These are phyloP conservation scores for Numenius arquata DNA, from an alignment of 2,113 vertebrate genomes.

Conservation along the genomic window DNA sequence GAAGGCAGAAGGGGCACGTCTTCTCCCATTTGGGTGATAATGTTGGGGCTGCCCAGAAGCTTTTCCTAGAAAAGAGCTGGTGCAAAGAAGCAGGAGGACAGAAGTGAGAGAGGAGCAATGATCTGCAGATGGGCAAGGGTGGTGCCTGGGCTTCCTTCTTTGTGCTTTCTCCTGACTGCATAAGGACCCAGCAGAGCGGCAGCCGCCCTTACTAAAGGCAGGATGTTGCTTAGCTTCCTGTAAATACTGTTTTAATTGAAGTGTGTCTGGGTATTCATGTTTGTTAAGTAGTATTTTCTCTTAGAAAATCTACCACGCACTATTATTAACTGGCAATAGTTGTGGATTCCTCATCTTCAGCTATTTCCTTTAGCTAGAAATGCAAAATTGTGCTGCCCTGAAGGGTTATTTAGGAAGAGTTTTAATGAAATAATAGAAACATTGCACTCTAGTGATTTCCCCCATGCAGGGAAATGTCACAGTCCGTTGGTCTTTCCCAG, in stretches of 20 bases:
- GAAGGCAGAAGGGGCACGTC: neutral
- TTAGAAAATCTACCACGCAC: neutral
- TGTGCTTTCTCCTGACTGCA: neutral
- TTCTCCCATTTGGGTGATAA: neutral
- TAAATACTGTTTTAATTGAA: conserved; percentile 28
- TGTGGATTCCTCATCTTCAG: neutral
- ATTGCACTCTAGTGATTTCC: conserved; percentile 26
- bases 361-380: conserved; percentile 40
- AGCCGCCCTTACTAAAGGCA: neutral
- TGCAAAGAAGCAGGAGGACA: neutral
- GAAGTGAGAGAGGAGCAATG: neutral
- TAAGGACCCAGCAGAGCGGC: neutral
- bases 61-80: neutral
- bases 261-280: neutral
- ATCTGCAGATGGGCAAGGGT: neutral
- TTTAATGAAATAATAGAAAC: conserved; percentile 66
- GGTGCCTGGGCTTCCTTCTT: neutral
- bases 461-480: conserved; percentile 47
- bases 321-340: neutral
- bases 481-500: conserved; percentile 59
- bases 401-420: conserved; percentile 37
- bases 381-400: neutral
- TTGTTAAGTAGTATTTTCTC: conserved; percentile 28
- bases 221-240: neutral
- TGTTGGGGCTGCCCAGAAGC: neutral